A percentile compares a stretch with the other conserved stretches of the same genome.
Evolutionary conservation across 2,113 vertebrate genomes (phyloP).

Genomic region (Sminthopsis crassicaudata): DNA sequence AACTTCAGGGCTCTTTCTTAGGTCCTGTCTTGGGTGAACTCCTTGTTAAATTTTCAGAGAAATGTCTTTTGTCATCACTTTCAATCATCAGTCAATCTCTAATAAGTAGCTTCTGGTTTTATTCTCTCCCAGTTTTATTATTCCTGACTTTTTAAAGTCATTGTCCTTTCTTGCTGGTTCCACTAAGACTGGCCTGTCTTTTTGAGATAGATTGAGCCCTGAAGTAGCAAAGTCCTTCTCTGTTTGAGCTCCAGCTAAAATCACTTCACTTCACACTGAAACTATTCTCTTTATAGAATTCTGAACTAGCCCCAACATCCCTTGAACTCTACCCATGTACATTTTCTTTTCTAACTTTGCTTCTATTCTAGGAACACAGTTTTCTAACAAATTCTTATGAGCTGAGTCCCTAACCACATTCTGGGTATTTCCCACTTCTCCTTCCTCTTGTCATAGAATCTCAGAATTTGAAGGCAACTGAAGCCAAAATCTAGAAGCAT

Average conservation of each 20-base stretch:
- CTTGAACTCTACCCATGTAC: background rate
- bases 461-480: background rate
- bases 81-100: background rate
- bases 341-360: background rate
- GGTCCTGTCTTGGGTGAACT: background rate
- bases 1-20: background rate
- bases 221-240: background rate
- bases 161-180: background rate
- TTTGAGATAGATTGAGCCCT: background rate
- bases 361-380: background rate
- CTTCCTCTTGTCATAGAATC: background rate
- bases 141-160: background rate
- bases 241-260: background rate
- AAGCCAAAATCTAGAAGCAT: background rate
- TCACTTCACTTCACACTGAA: background rate
- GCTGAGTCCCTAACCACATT: background rate
- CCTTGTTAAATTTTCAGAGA: background rate
- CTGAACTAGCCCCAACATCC: background rate
- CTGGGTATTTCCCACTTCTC: background rate
- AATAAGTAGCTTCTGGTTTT: background rate
- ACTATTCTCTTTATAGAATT: background rate
- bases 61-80: background rate
- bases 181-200: background rate
- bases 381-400: background rate
- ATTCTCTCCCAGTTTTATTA: background rate